Evolutionary conservation across 2,888 invertebrate genomes (phyloP), one percentile per base, ranked within the genome.

Genomic region (Rutpela maculata): DNA sequence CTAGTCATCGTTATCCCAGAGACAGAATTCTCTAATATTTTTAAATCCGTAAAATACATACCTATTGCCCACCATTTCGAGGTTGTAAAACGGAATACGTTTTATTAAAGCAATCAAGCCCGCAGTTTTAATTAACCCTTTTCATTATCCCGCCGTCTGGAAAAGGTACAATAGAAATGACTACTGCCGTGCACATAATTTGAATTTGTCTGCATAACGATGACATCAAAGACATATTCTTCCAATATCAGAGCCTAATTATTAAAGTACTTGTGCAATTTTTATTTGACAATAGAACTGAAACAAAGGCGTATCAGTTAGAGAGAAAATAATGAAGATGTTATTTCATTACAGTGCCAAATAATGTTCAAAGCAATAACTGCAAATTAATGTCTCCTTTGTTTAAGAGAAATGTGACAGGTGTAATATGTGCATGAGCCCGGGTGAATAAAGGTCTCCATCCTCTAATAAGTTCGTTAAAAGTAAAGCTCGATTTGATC

Each of bases 121-220:
- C 62, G 35, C 62, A 31, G 7, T 63, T 63, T 63, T 63, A 63
- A 63, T 63, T 35, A 63, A 63, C 62, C n/a, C 17, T 35, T 17
- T 63, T 63, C 35, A 17, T 35, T 63, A 35, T 60, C n/a, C 35
- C n/a, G 35, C 17, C 31, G 17, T 63, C 17, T 63, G 31, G 31
- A 26, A n/a, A 62, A 26, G 26, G 26, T 26, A 63, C 62, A 31
- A 63, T 9, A 35, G 62, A 17, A 26, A 22, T n/a, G 62, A 50
- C 50, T 50, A n/a, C 26, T 26, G 10, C n/a, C 17, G 10, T 35
- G 35, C 50, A 50, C 5, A 50, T 50, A 50, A 50, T 63, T 26
- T 35, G 62, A 31, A 63, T 31, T 63, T 63, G 18, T 35, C 17
- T 35, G 62, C 17, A 63, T n/a, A 35, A 35, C 35, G 62, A 62